Percentiles rank a stretch among this genome's conserved stretches.
phyloP scores from a whole-genome alignment of 2,113 vertebrate genomes.

The Callaeas wilsoni region DNA sequence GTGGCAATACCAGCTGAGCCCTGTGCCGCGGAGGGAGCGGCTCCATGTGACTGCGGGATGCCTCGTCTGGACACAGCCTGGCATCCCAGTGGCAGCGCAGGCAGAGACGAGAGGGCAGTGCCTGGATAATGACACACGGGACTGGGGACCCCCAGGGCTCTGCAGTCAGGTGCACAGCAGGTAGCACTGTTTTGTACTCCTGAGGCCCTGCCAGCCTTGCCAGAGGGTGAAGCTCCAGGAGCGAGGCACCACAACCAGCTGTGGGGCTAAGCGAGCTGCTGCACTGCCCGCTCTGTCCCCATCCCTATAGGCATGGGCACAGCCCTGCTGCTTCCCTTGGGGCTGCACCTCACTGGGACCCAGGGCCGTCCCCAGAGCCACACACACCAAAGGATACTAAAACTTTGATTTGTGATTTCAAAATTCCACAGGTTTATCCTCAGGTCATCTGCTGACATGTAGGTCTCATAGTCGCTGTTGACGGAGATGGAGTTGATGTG shows the following conservation, averaged over 20 bases:
- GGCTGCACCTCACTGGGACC: not conserved
- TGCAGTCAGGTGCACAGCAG: fast-evolving
- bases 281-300: fast-evolving
- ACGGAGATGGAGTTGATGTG: constrained; percentile 99
- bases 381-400: constrained; percentile 88
- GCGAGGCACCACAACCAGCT: fast-evolving
- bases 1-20: constrained; percentile 1
- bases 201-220: not conserved
- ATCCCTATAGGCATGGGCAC: fast-evolving
- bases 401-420: constrained; percentile 95
- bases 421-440: constrained; percentile 97
- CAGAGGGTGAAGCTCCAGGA: not conserved
- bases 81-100: fast-evolving
- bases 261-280: fast-evolving
- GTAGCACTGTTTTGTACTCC: fast-evolving
- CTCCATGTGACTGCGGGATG: fast-evolving
- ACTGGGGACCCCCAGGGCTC: fast-evolving
- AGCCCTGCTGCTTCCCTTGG: fast-evolving
- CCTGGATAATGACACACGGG: fast-evolving
- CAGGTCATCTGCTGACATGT: constrained; percentile 94
- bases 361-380: fast-evolving
- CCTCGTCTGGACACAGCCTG: fast-evolving
- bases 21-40: fast-evolving
- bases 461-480: constrained; percentile 96
- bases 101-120: not conserved